A percentile compares a stretch with the other conserved stretches of the same genome.
phyloP scores from a whole-genome alignment of 2,797 vertebrate species.

The Macropus fuliginosus region DNA sequence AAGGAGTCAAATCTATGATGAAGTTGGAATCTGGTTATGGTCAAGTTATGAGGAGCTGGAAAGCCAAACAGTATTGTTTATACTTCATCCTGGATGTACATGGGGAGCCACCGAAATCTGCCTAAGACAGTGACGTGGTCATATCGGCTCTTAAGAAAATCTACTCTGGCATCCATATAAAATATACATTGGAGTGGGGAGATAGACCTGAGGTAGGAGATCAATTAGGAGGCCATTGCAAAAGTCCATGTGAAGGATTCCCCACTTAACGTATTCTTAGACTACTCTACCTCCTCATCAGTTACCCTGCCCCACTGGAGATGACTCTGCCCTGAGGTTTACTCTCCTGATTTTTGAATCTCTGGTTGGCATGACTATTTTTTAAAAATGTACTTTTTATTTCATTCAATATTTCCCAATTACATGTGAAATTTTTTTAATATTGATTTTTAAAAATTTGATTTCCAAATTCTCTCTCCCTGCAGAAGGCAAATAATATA shows the following conservation, averaged over 20 bases:
- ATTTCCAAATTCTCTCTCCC: neutral
- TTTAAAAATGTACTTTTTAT: neutral
- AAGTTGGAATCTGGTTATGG: neutral
- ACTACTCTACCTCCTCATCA: neutral
- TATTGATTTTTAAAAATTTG: neutral
- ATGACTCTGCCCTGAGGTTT: neutral
- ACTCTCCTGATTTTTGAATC: neutral
- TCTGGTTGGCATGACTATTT: neutral
- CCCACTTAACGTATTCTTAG: neutral
- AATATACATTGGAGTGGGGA: neutral
- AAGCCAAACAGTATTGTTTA: neutral
- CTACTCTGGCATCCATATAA: neutral
- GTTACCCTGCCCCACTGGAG: neutral
- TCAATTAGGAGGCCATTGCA: neutral
- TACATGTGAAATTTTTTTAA: neutral
- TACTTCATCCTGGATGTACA: neutral
- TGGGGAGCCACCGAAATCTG: neutral
- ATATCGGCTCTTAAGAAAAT: neutral
- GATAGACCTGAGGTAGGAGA: neutral
- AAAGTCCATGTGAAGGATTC: neutral
- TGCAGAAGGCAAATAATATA: neutral
- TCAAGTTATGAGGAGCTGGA: neutral
- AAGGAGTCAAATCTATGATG: neutral
- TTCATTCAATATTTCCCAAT: neutral
- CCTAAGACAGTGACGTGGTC: neutral